phyloP scores from a whole-genome alignment of 2,888 invertebrate species.

The Ophion costatus region DNA sequence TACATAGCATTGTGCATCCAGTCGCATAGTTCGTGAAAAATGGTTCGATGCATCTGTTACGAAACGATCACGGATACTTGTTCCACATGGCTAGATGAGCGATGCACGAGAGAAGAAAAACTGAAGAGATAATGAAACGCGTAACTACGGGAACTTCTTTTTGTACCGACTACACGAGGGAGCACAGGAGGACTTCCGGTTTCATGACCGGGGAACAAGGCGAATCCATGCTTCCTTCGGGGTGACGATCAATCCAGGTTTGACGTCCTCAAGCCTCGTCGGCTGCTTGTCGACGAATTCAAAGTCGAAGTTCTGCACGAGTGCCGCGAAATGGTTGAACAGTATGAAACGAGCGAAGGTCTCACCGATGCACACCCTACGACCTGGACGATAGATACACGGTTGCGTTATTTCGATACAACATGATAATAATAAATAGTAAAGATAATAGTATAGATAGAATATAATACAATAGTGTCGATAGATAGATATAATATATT shows the following conservation, averaged over 20 bases:
- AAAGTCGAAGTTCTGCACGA: slow-evolving; percentile 88
- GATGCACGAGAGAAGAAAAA: too few relatives aligned
- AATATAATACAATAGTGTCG: too few relatives aligned
- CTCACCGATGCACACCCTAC: slow-evolving; percentile 89
- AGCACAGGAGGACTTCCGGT: background rate
- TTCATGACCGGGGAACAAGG: slow-evolving; percentile 81
- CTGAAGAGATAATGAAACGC: too few relatives aligned
- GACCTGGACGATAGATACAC: slow-evolving; percentile 82
- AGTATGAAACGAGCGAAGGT: slow-evolving; percentile 88
- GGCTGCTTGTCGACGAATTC: slow-evolving; percentile 85
- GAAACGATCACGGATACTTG: too few relatives aligned
- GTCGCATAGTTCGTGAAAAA: background rate
- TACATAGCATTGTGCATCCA: slow-evolving; percentile 38
- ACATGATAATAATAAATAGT: too few relatives aligned
- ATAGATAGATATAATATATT: too few relatives aligned
- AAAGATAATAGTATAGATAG: too few relatives aligned
- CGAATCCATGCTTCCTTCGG: slow-evolving; percentile 87
- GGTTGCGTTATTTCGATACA: background rate
- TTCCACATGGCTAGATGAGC: too few relatives aligned
- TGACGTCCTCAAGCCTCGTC: slow-evolving; percentile 81
- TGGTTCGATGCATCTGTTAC: background rate
- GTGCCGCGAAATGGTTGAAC: slow-evolving; percentile 86
- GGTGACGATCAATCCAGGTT: slow-evolving; percentile 85
- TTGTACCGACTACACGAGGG: too few relatives aligned
- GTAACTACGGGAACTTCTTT: too few relatives aligned